Evolutionary conservation across 2,888 invertebrate genomes (phyloP).

Genomic region (Vesta saturnalis): DNA sequence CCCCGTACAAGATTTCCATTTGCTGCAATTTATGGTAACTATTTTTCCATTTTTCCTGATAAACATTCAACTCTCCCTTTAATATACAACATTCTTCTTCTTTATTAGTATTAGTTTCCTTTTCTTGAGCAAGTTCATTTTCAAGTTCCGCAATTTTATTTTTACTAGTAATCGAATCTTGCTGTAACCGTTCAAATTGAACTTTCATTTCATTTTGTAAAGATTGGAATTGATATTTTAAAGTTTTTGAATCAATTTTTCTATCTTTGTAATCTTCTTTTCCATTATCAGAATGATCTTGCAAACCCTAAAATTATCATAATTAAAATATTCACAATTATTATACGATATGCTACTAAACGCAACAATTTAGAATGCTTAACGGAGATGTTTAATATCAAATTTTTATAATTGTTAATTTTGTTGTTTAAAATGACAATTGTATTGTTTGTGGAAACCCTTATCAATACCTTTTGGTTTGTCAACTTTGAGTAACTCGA

Average conservation of each 20-base stretch:
- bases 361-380: background rate
- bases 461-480: too few relatives aligned
- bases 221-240: constrained; percentile 60
- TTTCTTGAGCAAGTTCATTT: constrained; percentile 50
- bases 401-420: too few relatives aligned
- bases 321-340: too few relatives aligned
- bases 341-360: too few relatives aligned
- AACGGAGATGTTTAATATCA: too few relatives aligned
- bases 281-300: constrained; percentile 21
- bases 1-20: constrained; percentile 46
- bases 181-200: constrained; percentile 56
- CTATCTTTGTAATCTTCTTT: constrained; percentile 8
- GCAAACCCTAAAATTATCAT: too few relatives aligned
- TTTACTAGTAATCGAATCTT: constrained; percentile 51
- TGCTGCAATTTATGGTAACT: constrained; percentile 37
- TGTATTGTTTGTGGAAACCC: too few relatives aligned
- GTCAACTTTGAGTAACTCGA: too few relatives aligned
- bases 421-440: too few relatives aligned
- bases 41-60: constrained; percentile 56
- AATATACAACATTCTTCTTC: constrained; percentile 51
- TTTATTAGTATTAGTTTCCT: constrained; percentile 47
- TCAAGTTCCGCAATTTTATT: constrained; percentile 53
- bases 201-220: constrained; percentile 57
- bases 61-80: constrained; percentile 52
- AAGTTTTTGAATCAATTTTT: constrained; percentile 57